phyloP scores from a whole-genome alignment of 1,140 invertebrate genomes.

The Zaprionus lachaisei region DNA sequence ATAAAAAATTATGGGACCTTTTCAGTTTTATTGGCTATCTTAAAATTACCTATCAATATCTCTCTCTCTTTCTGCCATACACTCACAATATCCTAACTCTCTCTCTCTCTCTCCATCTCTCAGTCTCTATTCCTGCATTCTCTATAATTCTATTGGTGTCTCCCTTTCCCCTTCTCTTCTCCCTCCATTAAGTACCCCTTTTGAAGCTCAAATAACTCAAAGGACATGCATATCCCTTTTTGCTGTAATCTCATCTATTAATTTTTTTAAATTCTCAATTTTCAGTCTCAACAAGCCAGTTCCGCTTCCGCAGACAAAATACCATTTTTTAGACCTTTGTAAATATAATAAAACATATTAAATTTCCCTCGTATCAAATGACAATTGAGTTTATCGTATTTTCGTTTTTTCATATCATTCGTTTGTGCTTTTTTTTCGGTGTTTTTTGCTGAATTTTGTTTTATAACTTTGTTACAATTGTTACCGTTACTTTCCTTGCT shows the following conservation, averaged over 20 bases:
- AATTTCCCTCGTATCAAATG: constrained; percentile 2
- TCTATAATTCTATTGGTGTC: not conserved
- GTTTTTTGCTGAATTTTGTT: constrained; percentile 16
- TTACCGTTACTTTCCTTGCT: constrained; percentile 28
- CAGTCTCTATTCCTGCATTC: no score
- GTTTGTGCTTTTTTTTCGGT: not conserved
- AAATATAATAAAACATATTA: constrained; percentile 14
- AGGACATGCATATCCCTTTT: not conserved
- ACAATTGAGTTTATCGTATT: not conserved
- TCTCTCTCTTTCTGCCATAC: no score
- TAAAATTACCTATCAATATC: no score
- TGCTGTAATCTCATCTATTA: not conserved
- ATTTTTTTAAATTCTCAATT: not conserved
- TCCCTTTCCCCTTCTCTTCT: not conserved
- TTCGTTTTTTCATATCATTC: not conserved
- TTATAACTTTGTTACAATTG: constrained; percentile 26
- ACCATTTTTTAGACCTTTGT: not conserved
- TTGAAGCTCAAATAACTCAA: not conserved
- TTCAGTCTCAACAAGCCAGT: not conserved
- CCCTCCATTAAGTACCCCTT: not conserved
- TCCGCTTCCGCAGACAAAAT: constrained; percentile 7
- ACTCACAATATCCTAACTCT: no score
- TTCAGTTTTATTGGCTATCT: no score
- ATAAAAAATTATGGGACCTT: no score
- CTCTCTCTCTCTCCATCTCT: no score